phyloP scores from a whole-genome alignment of 2,888 invertebrate genomes.

The Caenorhabditis plicata region DNA sequence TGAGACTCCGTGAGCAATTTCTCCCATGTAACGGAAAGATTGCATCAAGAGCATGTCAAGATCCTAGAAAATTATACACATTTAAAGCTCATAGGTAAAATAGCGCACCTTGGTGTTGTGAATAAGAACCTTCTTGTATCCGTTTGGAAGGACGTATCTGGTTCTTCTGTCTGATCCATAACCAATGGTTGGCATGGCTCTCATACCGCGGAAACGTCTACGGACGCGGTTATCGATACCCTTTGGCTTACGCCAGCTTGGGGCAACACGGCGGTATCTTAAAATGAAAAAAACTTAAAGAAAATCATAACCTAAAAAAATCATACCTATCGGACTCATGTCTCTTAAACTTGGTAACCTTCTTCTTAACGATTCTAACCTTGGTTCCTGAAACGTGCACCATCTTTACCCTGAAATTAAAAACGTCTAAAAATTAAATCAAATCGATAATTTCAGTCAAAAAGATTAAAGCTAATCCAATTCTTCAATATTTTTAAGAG shows the following conservation, averaged over 20 bases:
- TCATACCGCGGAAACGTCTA: conserved; percentile 97
- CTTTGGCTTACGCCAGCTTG: conserved; percentile 96
- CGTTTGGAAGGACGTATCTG: conserved; percentile 93
- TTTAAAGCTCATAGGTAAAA: background rate
- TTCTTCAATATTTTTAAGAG: background rate
- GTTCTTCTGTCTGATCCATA: conserved; percentile 93
- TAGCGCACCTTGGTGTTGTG: conserved; percentile 79
- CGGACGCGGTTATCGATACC: conserved; percentile 99
- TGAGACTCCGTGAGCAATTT: conserved; percentile 95
- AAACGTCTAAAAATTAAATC: too few relatives aligned
- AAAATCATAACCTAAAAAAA: conserved; percentile 77
- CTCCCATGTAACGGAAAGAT: conserved; percentile 93
- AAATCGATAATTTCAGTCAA: too few relatives aligned
- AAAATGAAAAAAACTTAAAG: conserved; percentile 65
- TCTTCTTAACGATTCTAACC: conserved; percentile 90
- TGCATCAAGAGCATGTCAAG: conserved; percentile 98
- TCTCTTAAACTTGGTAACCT: conserved; percentile 94
- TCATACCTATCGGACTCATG: conserved; percentile 94
- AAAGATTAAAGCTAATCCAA: background rate
- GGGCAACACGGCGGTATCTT: conserved; percentile 58
- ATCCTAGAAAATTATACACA: conserved; percentile 73
- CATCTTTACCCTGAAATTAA: too few relatives aligned
- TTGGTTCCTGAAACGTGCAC: conserved; percentile 71
- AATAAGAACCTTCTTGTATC: conserved; percentile 91
- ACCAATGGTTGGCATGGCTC: conserved; percentile 98